Conservation (phyloP, 2,113 vertebrate genomes). For the Sorex fumeus region DNA sequence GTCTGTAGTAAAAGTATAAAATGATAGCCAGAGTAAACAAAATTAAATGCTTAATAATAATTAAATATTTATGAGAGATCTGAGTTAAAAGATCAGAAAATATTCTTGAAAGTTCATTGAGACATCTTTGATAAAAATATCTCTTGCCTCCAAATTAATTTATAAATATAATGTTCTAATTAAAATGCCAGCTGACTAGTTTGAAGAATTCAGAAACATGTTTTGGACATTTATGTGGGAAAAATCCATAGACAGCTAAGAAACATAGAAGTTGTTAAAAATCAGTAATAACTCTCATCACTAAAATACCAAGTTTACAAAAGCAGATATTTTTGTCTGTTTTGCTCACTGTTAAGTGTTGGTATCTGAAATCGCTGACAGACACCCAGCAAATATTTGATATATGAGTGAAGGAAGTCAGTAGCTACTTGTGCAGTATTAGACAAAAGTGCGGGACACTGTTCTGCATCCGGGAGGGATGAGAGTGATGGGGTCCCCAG, state of each 20-base stretch:
- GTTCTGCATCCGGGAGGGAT: too few relatives aligned
- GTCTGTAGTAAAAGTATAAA: neutral
- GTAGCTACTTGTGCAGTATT: fast-evolving
- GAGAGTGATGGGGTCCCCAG: neutral
- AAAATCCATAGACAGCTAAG: neutral
- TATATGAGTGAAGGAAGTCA: too few relatives aligned
- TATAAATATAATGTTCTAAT: neutral
- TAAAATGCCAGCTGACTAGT: neutral
- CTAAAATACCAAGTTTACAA: neutral
- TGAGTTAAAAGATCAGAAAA: neutral
- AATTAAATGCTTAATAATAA: neutral
- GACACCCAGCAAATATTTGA: neutral
- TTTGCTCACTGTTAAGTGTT: neutral
- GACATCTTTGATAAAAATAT: slow-evolving; percentile 18
- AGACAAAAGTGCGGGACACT: too few relatives aligned
- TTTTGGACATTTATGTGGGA: neutral
- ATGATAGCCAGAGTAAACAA: neutral
- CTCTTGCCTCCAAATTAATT: neutral
- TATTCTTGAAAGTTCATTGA: too few relatives aligned
- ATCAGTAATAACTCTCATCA: neutral
- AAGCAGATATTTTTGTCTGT: neutral
- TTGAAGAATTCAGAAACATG: neutral
- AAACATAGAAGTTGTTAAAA: neutral
- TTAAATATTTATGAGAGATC: neutral
- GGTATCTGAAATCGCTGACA: too few relatives aligned